These are phyloP conservation scores for Ammodytes dubius DNA, from an alignment of 2,113 vertebrate genomes.

Conservation along the genomic window DNA sequence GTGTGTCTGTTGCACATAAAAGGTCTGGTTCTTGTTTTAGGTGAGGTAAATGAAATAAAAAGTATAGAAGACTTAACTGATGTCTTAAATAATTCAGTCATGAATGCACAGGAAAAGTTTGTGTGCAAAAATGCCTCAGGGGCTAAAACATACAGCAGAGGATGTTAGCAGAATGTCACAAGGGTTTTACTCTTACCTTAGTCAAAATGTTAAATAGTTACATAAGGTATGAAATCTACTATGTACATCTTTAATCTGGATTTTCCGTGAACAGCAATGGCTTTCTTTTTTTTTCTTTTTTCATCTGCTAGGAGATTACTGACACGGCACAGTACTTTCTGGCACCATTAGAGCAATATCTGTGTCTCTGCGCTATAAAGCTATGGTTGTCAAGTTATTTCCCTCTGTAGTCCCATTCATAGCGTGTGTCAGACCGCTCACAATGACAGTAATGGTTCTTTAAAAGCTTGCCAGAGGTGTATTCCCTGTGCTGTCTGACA, in stretches of 20 bases:
- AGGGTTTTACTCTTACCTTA: not conserved
- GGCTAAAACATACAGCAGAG: not conserved
- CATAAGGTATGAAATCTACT: not conserved
- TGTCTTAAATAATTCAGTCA: not conserved
- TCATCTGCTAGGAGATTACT: constrained; percentile 32
- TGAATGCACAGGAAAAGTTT: not conserved
- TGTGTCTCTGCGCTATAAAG: constrained; percentile 35
- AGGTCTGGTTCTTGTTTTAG: not conserved
- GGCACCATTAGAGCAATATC: constrained; percentile 50
- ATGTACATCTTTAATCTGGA: not conserved
- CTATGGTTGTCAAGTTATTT: constrained; percentile 59
- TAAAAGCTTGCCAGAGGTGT: constrained; percentile 69
- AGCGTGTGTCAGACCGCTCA: constrained; percentile 51
- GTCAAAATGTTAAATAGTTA: constrained; percentile 19
- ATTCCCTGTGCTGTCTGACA: constrained; percentile 65
- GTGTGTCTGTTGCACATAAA: not conserved
- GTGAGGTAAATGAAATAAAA: not conserved
- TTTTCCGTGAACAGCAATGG: constrained; percentile 8
- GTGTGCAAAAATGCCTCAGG: not conserved
- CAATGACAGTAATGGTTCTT: constrained; percentile 72
- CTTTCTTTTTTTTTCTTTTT: not conserved
- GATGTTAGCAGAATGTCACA: not conserved
- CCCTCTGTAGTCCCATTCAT: constrained; percentile 52
- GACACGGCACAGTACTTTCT: constrained; percentile 34
- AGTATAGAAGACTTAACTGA: not conserved